phyloP scores from a whole-genome alignment of 2,113 vertebrate species.

The Takifugu flavidus region DNA sequence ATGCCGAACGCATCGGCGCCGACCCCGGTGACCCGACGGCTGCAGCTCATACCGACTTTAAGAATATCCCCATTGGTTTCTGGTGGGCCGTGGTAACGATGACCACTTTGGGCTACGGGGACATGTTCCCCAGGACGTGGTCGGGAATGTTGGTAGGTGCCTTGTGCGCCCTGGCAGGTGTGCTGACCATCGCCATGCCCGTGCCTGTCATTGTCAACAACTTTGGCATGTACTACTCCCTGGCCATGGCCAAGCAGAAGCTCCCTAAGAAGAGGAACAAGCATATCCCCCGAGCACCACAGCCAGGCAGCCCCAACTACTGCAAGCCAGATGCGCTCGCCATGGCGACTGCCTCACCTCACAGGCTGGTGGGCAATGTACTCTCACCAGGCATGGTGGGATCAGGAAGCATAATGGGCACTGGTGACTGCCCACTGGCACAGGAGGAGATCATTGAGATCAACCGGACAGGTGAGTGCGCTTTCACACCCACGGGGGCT shows the following conservation, averaged over 20 bases:
- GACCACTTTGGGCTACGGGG: slow-evolving; percentile 95
- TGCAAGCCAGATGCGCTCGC: slow-evolving; percentile 86
- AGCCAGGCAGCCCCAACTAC: slow-evolving; percentile 87
- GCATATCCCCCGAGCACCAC: slow-evolving; percentile 88
- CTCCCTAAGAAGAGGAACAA: slow-evolving; percentile 98
- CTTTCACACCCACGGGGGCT: too few species aligned
- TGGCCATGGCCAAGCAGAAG: slow-evolving; percentile 99
- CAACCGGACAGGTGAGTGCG: slow-evolving; percentile 87
- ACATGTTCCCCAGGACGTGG: slow-evolving; percentile 98
- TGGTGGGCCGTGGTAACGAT: slow-evolving; percentile 99
- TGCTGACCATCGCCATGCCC: slow-evolving; percentile 98
- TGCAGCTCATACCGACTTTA: slow-evolving; percentile 89
- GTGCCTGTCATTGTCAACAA: slow-evolving; percentile 99
- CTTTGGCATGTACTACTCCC: slow-evolving; percentile 98
- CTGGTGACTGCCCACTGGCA: slow-evolving; percentile 82
- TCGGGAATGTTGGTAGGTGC: slow-evolving; percentile 98
- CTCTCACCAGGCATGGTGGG: slow-evolving; percentile 70
- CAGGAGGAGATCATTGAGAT: slow-evolving; percentile 85
- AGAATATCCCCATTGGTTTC: slow-evolving; percentile 99
- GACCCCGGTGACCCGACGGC: slow-evolving; percentile 82
- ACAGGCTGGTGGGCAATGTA: slow-evolving; percentile 89
- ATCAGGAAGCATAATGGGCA: slow-evolving; percentile 76
- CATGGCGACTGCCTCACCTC: slow-evolving; percentile 85
- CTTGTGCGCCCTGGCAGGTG: slow-evolving; percentile 92
- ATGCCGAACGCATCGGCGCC: slow-evolving; percentile 91